phyloP scores from a whole-genome alignment of 2,888 invertebrate genomes.

The Hetaerina titia region DNA sequence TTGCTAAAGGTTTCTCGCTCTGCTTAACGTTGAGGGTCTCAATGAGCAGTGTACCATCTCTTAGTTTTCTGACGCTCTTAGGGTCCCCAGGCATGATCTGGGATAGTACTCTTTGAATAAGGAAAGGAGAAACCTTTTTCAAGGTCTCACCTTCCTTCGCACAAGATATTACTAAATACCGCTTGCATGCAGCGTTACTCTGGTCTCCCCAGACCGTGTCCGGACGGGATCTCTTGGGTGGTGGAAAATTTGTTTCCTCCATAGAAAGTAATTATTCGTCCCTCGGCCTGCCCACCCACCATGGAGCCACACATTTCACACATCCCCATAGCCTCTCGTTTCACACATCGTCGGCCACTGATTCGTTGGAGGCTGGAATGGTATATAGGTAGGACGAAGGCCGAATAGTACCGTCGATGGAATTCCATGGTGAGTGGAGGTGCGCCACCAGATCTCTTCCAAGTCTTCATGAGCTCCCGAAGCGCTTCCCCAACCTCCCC shows the following conservation, averaged over 20 bases:
- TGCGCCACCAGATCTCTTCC: too few relatives aligned
- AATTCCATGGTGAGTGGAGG: too few relatives aligned
- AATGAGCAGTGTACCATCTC: background rate
- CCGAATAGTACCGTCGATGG: too few relatives aligned
- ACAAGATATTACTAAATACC: background rate
- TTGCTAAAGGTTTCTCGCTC: background rate
- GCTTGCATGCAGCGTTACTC: background rate
- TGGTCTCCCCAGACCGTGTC: background rate
- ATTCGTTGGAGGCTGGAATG: too few relatives aligned
- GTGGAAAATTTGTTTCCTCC: background rate
- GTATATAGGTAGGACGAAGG: too few relatives aligned
- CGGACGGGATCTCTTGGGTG: background rate
- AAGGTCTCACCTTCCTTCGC: background rate
- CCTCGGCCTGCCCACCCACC: too few relatives aligned
- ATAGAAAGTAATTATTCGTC: background rate
- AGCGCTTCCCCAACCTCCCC: too few relatives aligned
- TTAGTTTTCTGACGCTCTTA: background rate
- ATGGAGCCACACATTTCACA: too few relatives aligned
- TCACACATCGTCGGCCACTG: too few relatives aligned
- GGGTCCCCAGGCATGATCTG: background rate
- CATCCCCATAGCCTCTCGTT: too few relatives aligned
- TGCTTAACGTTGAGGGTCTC: background rate
- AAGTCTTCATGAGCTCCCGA: too few relatives aligned
- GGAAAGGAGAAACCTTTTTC: constrained; percentile 7
- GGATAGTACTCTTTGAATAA: background rate